phyloP scores from a whole-genome alignment of 1,140 invertebrate species.

The Rhopalosiphum maidis region DNA sequence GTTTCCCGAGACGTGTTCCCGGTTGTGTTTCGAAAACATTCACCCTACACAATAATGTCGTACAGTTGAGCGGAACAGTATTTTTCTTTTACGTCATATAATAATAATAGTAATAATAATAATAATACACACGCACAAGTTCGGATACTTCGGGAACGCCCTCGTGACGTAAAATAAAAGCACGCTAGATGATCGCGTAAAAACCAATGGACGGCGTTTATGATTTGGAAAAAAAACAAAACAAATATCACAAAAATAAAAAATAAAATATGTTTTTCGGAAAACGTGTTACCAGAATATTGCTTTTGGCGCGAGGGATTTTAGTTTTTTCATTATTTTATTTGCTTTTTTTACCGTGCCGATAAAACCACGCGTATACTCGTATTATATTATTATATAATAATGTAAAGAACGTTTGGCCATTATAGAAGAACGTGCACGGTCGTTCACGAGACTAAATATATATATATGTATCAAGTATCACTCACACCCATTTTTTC shows the following conservation, averaged over 20 bases:
- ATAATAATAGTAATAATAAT: neutral
- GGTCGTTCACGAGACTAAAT: too few relatives aligned
- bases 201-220: conserved; percentile 4
- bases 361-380: neutral
- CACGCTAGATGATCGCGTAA: neutral
- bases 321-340: neutral
- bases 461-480: too few relatives aligned
- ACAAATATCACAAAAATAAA: neutral
- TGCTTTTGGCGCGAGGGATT: neutral
- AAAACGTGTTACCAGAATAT: conserved; percentile 29
- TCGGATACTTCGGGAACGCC: neutral
- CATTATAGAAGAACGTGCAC: neutral
- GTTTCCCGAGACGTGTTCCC: neutral
- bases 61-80: neutral
- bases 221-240: conserved; percentile 1
- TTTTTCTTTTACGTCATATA: neutral
- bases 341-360: neutral
- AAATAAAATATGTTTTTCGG: neutral
- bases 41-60: neutral
- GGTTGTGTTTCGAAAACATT: neutral
- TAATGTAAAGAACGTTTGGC: neutral
- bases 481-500: too few relatives aligned
- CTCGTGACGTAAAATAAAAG: neutral
- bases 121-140: neutral
- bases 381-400: neutral